These are phyloP conservation scores for Pangasius krempfi DNA, from an alignment of 2,797 vertebrate genomes.

Conservation along the genomic window DNA sequence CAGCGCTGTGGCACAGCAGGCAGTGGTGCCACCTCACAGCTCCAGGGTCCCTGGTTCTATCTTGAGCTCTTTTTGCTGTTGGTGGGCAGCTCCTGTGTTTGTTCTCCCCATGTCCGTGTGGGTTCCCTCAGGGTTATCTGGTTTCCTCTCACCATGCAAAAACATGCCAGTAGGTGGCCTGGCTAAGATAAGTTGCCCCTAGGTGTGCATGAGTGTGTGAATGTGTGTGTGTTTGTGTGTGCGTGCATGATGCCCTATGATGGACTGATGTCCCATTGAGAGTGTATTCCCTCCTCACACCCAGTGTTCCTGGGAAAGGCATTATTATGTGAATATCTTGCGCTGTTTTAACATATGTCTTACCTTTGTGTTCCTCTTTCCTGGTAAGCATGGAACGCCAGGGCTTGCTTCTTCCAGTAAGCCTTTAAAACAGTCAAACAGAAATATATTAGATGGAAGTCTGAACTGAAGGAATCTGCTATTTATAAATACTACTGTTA, in stretches of 20 bases:
- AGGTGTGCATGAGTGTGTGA: neutral
- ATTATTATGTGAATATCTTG: neutral
- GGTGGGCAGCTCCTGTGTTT: neutral
- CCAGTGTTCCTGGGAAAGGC: neutral
- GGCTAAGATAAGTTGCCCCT: neutral
- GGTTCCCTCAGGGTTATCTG: neutral
- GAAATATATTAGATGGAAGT: neutral
- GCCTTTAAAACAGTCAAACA: constrained; percentile 69
- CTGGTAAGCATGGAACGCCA: constrained; percentile 75
- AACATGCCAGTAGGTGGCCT: neutral
- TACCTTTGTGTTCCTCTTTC: constrained; percentile 83
- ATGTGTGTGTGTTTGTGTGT: neutral
- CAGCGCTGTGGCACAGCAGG: neutral
- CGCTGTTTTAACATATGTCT: constrained; percentile 56
- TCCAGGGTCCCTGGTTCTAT: neutral
- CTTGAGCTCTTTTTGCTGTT: neutral
- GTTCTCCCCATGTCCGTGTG: neutral
- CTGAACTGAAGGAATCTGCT: neutral
- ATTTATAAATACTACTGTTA: neutral
- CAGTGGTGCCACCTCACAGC: neutral
- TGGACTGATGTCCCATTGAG: neutral
- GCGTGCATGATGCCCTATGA: neutral
- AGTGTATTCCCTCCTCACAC: neutral
- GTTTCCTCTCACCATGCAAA: neutral
- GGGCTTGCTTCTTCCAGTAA: constrained; percentile 80